Conservation (phyloP, 2,113 vertebrate species). For the Cottus gobio region DNA sequence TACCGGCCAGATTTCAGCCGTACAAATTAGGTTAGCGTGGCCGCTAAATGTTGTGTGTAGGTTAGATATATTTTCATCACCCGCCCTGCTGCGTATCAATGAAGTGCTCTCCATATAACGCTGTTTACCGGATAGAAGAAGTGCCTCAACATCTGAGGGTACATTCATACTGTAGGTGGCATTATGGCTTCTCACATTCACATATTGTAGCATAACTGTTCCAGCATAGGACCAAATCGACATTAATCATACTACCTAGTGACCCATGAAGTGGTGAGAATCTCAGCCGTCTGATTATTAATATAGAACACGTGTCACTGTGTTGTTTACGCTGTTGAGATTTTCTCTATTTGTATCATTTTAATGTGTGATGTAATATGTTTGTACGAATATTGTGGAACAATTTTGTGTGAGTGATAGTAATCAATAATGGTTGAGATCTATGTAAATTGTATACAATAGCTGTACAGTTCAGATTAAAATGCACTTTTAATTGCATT, state of each 20-base stretch:
- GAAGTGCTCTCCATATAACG: not conserved
- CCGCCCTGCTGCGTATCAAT: constrained; percentile 4
- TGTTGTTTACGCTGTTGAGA: constrained; percentile 29
- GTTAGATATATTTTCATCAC: constrained; percentile 8
- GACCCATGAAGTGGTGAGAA: constrained; percentile 19
- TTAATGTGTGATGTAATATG: constrained; percentile 32
- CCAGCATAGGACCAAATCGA: constrained; percentile 58
- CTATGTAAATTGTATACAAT: constrained; percentile 71
- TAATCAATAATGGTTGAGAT: constrained; percentile 35
- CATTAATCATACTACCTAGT: constrained; percentile 8
- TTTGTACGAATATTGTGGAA: constrained; percentile 39
- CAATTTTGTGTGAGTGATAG: constrained; percentile 36
- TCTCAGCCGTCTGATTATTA: constrained; percentile 24
- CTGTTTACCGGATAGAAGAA: constrained; percentile 51
- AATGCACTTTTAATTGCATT: constrained; percentile 84
- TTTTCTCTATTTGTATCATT: constrained; percentile 40
- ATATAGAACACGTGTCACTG: constrained; percentile 18
- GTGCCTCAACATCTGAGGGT: constrained; percentile 68
- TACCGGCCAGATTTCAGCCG: constrained; percentile 2
- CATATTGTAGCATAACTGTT: constrained; percentile 37
- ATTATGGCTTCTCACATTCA: constrained; percentile 38
- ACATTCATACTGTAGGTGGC: constrained; percentile 33
- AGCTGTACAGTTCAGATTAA: constrained; percentile 75
- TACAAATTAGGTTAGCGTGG: constrained; percentile 10
- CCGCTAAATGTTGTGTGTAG: not conserved